These are phyloP conservation scores for Nebria brevicollis DNA, from an alignment of 2,888 invertebrate genomes.

Conservation along the genomic window DNA sequence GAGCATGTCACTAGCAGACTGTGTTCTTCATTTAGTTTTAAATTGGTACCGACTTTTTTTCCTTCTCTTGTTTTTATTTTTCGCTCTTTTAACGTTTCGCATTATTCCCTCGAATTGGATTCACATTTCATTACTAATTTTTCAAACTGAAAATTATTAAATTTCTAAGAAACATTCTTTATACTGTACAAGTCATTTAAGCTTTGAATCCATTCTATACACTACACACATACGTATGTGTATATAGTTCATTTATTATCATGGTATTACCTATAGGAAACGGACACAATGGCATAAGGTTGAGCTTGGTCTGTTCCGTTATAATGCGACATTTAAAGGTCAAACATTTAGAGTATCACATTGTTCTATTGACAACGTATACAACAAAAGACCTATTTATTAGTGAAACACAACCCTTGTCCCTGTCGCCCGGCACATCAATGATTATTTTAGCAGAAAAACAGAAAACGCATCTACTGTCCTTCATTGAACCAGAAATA, in stretches of 20 bases:
- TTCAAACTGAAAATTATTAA: background rate
- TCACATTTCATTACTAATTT: background rate
- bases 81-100: background rate
- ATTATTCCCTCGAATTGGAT: background rate
- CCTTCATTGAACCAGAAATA: background rate
- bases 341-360: constrained; percentile 43
- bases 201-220: background rate
- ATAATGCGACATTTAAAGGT: constrained; percentile 47
- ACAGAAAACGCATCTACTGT: background rate
- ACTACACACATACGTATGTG: background rate
- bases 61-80: background rate
- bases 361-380: constrained; percentile 46
- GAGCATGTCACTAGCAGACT: constrained; percentile 39
- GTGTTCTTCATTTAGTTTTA: constrained; percentile 41
- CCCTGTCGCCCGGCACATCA: background rate
- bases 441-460: background rate
- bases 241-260: constrained; percentile 32
- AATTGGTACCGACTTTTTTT: constrained; percentile 32
- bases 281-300: constrained; percentile 1
- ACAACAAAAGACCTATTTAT: constrained; percentile 37
- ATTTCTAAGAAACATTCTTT: background rate
- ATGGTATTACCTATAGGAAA: constrained; percentile 5
- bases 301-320: constrained; percentile 12
- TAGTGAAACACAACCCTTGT: constrained; percentile 4
- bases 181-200: too few species aligned